Conservation (phyloP, 2,888 invertebrate genomes). For the Xanthorhoe designata region DNA sequence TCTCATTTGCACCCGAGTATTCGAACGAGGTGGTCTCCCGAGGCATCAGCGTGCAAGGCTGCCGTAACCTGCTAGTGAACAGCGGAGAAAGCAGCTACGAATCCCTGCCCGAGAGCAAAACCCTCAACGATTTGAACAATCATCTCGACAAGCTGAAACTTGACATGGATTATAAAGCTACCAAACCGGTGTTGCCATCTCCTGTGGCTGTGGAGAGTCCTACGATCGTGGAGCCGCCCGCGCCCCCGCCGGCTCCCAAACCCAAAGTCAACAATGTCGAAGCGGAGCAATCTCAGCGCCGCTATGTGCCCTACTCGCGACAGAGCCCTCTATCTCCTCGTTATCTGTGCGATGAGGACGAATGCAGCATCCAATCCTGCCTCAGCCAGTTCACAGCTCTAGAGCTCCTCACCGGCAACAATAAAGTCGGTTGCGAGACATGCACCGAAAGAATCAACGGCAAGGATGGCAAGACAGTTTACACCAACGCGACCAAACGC, state of each 20-base stretch:
- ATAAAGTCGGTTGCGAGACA: constrained; percentile 96
- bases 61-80: constrained; percentile 69
- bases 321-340: constrained; percentile 87
- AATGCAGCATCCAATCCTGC: constrained; percentile 94
- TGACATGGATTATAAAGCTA: constrained; percentile 58
- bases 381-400: constrained; percentile 96
- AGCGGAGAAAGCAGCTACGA: constrained; percentile 74
- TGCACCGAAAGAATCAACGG: constrained; percentile 92
- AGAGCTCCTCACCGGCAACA: constrained; percentile 95
- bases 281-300: constrained; percentile 63
- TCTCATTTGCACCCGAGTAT: constrained; percentile 73
- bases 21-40: constrained; percentile 73
- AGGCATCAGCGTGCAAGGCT: constrained; percentile 75
- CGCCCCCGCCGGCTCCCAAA: constrained; percentile 57
- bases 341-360: constrained; percentile 90
- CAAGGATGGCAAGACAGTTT: constrained; percentile 89
- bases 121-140: constrained; percentile 61
- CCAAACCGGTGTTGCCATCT: constrained; percentile 60
- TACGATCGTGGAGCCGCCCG: constrained; percentile 44
- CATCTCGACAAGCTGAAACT: constrained; percentile 73
- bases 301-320: constrained; percentile 66
- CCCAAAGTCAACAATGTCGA: constrained; percentile 67
- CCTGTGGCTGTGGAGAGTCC: constrained; percentile 57
- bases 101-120: constrained; percentile 61
- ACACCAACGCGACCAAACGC: constrained; percentile 93